A percentile compares a stretch with the other conserved stretches of the same genome.
These are phyloP conservation scores for Phrynosoma blainvillii DNA, from an alignment of 2,113 vertebrate species.

Conservation along the genomic window DNA sequence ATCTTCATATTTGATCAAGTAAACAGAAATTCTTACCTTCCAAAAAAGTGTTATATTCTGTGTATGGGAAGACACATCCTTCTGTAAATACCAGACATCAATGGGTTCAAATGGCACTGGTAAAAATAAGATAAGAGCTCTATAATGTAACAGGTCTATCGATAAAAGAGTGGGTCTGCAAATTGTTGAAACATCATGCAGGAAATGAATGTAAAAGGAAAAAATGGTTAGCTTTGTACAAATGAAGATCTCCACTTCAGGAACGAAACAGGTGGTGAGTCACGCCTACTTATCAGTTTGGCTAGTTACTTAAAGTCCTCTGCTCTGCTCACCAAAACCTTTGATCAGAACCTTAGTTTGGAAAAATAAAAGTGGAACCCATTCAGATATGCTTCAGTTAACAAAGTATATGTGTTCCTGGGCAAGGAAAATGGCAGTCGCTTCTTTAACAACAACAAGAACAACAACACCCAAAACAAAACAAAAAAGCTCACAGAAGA, in stretches of 20 bases:
- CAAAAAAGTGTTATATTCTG: constrained; percentile 76
- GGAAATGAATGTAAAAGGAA: not conserved
- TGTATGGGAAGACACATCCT: not conserved
- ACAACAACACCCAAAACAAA: too few relatives aligned
- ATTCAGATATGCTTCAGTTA: too few relatives aligned
- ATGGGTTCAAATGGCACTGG: constrained; percentile 66
- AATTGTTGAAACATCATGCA: accelerated
- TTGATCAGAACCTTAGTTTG: too few relatives aligned
- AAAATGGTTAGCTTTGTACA: not conserved
- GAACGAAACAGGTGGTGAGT: not conserved
- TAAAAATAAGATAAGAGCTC: accelerated
- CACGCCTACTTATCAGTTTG: not conserved
- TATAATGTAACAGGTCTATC: not conserved
- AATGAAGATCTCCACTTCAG: too few relatives aligned
- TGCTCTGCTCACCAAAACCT: not conserved
- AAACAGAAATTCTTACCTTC: constrained; percentile 71
- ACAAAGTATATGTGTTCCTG: too few relatives aligned
- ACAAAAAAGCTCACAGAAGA: too few relatives aligned
- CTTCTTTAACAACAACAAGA: too few relatives aligned
- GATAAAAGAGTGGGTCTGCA: not conserved
- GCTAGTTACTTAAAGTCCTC: not conserved
- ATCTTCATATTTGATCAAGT: not conserved
- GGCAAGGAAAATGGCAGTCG: too few relatives aligned
- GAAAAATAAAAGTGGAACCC: too few relatives aligned
- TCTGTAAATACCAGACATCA: constrained; percentile 73